A percentile compares a stretch with the other conserved stretches of the same genome.
phyloP scores from a whole-genome alignment of 2,797 vertebrate species.

The Sebastes taczanowskii region DNA sequence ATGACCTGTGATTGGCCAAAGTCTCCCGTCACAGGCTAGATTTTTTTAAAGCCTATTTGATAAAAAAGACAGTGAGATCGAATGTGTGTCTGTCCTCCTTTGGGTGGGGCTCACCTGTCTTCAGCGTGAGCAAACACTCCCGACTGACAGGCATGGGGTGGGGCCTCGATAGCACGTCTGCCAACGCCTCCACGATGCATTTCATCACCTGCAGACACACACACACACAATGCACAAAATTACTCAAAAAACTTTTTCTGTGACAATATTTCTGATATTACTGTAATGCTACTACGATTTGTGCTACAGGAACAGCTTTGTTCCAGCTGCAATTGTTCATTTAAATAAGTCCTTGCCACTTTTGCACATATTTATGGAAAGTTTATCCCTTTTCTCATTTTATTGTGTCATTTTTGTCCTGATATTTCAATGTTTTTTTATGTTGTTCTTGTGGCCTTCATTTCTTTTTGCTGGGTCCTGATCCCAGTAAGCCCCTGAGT shows the following conservation, averaged over 20 bases:
- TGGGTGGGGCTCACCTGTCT: slow-evolving; percentile 82
- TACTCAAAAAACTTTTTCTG: not conserved
- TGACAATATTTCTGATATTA: not conserved
- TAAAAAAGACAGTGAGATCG: not conserved
- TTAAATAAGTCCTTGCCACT: no score
- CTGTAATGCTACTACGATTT: not conserved
- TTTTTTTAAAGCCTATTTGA: not conserved
- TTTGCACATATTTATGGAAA: no score
- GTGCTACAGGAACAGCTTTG: no score
- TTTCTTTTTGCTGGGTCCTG: no score
- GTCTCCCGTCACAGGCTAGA: no score
- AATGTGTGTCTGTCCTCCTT: not conserved
- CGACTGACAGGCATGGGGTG: slow-evolving; percentile 86
- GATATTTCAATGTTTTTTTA: no score
- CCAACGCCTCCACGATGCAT: slow-evolving; percentile 93
- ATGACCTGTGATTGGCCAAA: no score
- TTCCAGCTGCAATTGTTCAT: no score
- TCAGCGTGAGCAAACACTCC: slow-evolving; percentile 89
- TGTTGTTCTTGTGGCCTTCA: no score
- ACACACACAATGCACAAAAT: slow-evolving; percentile 1
- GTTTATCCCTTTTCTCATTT: no score
- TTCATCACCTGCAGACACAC: slow-evolving; percentile 89
- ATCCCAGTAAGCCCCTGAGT: no score
- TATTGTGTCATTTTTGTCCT: no score
- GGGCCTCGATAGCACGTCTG: slow-evolving; percentile 90